Conservation (phyloP, 2,888 invertebrate species). For the Dicranocentrus wangi region DNA sequence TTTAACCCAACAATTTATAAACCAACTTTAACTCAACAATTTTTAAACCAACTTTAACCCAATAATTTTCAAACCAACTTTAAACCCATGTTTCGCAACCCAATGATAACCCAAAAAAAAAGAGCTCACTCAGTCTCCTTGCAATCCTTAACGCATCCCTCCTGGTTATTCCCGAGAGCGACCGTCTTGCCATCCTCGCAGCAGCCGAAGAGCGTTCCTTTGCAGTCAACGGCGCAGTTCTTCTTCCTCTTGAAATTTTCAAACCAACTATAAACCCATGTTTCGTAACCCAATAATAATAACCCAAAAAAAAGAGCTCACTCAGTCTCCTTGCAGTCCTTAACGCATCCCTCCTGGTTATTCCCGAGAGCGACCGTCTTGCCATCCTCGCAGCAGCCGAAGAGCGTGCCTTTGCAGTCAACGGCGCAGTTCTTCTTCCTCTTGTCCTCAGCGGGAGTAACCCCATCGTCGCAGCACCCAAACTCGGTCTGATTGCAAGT, state of each 20-base stretch:
- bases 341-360: slow-evolving; percentile 85
- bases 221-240: slow-evolving; percentile 87
- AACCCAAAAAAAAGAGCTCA: slow-evolving; percentile 68
- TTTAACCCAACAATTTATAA: too few relatives aligned
- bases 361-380: slow-evolving; percentile 86
- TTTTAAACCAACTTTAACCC: too few relatives aligned
- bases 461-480: slow-evolving; percentile 89
- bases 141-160: slow-evolving; percentile 81
- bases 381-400: slow-evolving; percentile 90
- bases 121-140: slow-evolving; percentile 73
- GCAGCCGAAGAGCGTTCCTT: slow-evolving; percentile 88
- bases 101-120: neutral
- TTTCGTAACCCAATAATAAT: neutral
- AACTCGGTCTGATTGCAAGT: slow-evolving; percentile 85
- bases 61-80: neutral
- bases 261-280: slow-evolving; percentile 1
- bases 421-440: slow-evolving; percentile 84
- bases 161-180: slow-evolving; percentile 86
- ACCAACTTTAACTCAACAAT: too few relatives aligned
- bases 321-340: slow-evolving; percentile 74
- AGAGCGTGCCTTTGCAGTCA: slow-evolving; percentile 85
- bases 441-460: slow-evolving; percentile 84
- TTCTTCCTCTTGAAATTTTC: slow-evolving; percentile 76
- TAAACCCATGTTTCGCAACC: slow-evolving; percentile 1
- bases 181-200: slow-evolving; percentile 86